Evolutionary conservation across 1,140 invertebrate genomes (phyloP), one percentile per base, ranked within the genome.

Genomic region (Pseudomyrmex flavicornis): DNA sequence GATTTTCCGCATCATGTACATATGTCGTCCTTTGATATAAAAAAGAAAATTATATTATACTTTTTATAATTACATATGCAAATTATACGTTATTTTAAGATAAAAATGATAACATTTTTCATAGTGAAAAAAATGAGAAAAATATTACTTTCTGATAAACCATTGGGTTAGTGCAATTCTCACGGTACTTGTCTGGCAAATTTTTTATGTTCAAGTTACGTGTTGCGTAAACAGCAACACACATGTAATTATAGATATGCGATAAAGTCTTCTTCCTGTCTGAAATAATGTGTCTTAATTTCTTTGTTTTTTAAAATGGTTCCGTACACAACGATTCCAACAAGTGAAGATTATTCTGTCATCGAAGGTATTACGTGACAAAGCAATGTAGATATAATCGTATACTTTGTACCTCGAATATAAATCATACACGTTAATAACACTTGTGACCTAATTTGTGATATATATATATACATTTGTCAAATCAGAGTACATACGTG

Each of bases 1-100:
- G 76, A 80, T 80, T 70, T 80, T 80, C 66, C 66, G n/a, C 52
- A 61, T 80, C 54, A 20, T 75, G 22, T 52, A 56, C 35, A 35
- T 35, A 35, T 59, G 52, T 54, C 22, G 52, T 20, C 9, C 26
- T 48, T 70, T 3, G 1, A 7, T 1, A 46, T 0, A 3, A 15
- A 70, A 59, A 62, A 62, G 50, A 63, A 61, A 20, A 65, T 63
- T 75, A 50, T 17, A 63, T 75, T 35, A 44, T 22, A 48, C 44
- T 63, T 63, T 13, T 22, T 74, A 59, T 22, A 20, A 12, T 20
- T 1, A 9, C 12, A 13, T 48, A 63, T 15, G 15, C 44, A 75
- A 17, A 63, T 75, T 63, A n/a, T 50, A 35, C 35, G 35, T 35
- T 35, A 35, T 35, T 35, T 35, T 35, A 35, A 35, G 35, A 35